Base-by-base conservation (phyloP, 2,113 vertebrate species). In the Pomatostomus ruficeps region DNA sequence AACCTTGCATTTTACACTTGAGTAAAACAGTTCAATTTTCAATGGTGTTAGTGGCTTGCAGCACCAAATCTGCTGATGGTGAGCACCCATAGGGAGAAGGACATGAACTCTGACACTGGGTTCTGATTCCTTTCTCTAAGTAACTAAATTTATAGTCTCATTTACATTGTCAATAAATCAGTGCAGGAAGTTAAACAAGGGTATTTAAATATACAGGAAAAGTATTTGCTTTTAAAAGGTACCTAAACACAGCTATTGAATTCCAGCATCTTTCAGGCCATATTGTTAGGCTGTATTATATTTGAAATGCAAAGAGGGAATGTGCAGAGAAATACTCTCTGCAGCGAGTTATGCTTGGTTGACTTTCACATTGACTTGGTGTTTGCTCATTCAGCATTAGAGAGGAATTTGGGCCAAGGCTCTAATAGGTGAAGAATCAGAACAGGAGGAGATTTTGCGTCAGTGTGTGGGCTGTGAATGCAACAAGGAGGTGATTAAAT, bases 401-500 rank as follows among this genome's bases (percentile, higher is more conserved):
- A 66, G 77, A 77, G 20, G 43, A 82, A 80, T 96, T 95, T 70
- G 86, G 93, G 66, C 72, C 58, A 43, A 87, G 70, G 40, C 59
- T 94, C 4, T 88, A 94, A 88, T 71, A 94, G 70, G 36, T 85
- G 79, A 91, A 94, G 79, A 73, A 94, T 87, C 91, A 94, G 88
- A 96, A 89, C 83, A 91, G 80, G 76, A 91, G 87, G 77, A 94
- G 70, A 92, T 97, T 95, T 81, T 95, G 76, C 85, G 65, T 96
- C 95, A 95, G 73, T 91, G 79, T 92, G 89, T 85, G 93, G 97
- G 95, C 76, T 94, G 92, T 75, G 70, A 94, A 90, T 71, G 55
- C 85, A 94, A 88, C 75, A 89, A 93, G 82, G 81, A 85, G 84
- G 78, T 96, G 92, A 96, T 93, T 95, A 90, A 94, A 95, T 71